Evolutionary conservation across 2,797 vertebrate species (phyloP), one percentile per base, ranked within the genome.

Genomic region (Bovichtus variegatus): DNA sequence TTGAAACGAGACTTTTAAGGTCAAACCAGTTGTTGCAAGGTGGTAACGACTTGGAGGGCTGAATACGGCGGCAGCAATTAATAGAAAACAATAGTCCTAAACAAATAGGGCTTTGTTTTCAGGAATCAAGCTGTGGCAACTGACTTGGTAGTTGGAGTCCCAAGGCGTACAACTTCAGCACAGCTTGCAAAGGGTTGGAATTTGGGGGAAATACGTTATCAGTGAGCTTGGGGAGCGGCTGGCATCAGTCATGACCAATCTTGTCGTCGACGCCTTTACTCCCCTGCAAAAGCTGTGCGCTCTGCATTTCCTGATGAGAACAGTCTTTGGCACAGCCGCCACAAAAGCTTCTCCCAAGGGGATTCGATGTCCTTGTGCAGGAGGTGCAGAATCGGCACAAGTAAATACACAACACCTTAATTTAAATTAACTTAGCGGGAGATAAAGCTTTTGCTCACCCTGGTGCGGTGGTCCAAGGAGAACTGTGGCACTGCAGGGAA

Each of bases 211-310:
- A 82, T 25, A 19, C 8, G 10, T 83, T 82, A 80, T 83, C 65
- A 76, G 61, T 60, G 23, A 60, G 64, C 67, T 80, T 76, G 63
- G 71, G 74, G 51, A 76, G 68, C 7, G 25, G 67, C 66, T 78
- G 69, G 74, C 62, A 69, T 89, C 76, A 79, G 80, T 74, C 78
- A 72, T 81, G 80, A 79, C 78, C 80, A 84, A 77, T 86, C 85
- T 86, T 84, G 87, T 89, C 83, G 71, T 71, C 62, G 8, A 27
- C n/a, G 29, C 46, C 34, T 75, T 66, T 71, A 27, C 68, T 80
- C 51, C 61, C 74, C 82, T 82, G 82, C 67, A 75, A 81, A 90
- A 84, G 74, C 60, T 61, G 71, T 76, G 62, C 49, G 73, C 65
- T 89, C 76, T 83, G 84, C 74, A 78, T 85, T 81, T 87, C 50